phyloP scores from a whole-genome alignment of 2,888 invertebrate species.

The Therioaphis trifolii region DNA sequence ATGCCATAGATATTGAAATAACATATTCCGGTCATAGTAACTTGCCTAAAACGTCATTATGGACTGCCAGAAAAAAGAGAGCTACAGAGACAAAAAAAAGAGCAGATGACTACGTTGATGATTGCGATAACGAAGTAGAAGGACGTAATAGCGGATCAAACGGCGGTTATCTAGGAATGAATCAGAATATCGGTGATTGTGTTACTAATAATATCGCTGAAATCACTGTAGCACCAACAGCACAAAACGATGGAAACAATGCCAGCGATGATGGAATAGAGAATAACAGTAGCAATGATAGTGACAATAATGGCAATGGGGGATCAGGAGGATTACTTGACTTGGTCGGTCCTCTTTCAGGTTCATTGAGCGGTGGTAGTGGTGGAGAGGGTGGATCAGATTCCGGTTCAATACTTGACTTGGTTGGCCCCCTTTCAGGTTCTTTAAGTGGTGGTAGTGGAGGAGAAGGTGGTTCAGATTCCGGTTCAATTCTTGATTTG shows the following conservation, averaged over 20 bases:
- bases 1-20: not conserved
- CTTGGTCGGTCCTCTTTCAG: not conserved
- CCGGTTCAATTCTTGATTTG: constrained; percentile 15
- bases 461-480: constrained; percentile 5
- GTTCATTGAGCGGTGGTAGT: not conserved
- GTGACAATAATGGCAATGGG: not conserved
- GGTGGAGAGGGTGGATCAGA: not conserved
- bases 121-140: constrained; percentile 37
- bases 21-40: not conserved
- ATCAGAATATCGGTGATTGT: not conserved
- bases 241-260: not conserved
- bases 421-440: not conserved
- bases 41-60: not conserved
- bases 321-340: not conserved
- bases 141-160: too few relatives aligned
- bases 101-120: not conserved
- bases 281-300: not conserved
- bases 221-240: not conserved
- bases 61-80: not conserved
- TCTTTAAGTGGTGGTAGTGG: not conserved
- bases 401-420: not conserved
- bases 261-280: not conserved
- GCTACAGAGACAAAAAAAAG: not conserved
- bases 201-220: not conserved
- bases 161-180: too few relatives aligned